A percentile compares a stretch with the other conserved stretches of the same genome.
Conservation (phyloP, 2,797 vertebrate genomes). For the Botia almorhae region DNA sequence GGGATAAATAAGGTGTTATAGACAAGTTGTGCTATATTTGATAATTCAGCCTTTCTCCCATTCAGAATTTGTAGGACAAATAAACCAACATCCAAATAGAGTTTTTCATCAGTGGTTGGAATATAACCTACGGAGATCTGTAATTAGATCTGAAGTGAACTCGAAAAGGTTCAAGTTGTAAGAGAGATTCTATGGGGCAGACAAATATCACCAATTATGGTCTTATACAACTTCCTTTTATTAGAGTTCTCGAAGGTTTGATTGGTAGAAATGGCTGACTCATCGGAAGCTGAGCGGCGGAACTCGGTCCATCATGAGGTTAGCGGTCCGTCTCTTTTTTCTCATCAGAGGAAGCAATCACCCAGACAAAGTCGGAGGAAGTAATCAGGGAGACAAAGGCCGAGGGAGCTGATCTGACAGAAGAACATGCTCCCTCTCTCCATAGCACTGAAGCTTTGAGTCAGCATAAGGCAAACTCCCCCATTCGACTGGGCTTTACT, state of each 20-base stretch:
- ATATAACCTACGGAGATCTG: conserved; percentile 13
- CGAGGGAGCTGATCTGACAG: conserved; percentile 44
- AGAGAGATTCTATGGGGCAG: not conserved
- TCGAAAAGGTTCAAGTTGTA: conserved; percentile 17
- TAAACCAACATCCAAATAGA: not conserved
- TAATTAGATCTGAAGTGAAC: conserved; percentile 34
- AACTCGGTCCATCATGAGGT: conserved; percentile 61
- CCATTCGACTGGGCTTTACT: conserved; percentile 42
- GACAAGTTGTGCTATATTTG: not conserved
- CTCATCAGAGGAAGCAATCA: conserved; percentile 65
- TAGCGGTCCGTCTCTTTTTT: conserved; percentile 56
- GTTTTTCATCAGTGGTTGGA: not conserved
- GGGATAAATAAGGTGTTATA: not conserved
- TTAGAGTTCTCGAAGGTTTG: conserved; percentile 25
- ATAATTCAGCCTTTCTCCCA: not conserved
- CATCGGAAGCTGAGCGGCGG: conserved; percentile 23
- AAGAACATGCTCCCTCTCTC: conserved; percentile 46
- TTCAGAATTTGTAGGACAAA: not conserved
- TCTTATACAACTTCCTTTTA: conserved; percentile 40
- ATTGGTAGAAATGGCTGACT: conserved; percentile 44
- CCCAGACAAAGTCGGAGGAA: conserved; percentile 55
- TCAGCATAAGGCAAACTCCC: conserved; percentile 59
- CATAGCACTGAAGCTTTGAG: conserved; percentile 60
- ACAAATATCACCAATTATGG: conserved; percentile 31
- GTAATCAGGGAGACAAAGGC: conserved; percentile 55